A percentile compares a stretch with the other conserved stretches of the same genome.
phyloP scores from a whole-genome alignment of 2,888 invertebrate species.

The Rhimphoctona megacephalus region DNA sequence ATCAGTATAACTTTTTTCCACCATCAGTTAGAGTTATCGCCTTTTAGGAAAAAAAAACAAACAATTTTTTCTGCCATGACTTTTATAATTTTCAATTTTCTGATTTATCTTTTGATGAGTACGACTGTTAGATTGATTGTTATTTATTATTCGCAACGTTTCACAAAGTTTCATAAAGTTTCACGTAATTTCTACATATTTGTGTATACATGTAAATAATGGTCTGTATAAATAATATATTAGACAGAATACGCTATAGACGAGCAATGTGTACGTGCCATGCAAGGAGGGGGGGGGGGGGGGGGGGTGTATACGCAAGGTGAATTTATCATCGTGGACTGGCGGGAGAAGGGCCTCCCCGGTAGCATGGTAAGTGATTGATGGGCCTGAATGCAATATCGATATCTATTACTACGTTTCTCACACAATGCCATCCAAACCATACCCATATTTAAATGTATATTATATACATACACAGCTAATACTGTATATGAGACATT shows the following conservation, averaged over 20 bases:
- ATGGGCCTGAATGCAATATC: constrained; percentile 69
- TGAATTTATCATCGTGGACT: constrained; percentile 68
- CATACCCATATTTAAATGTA: constrained; percentile 21
- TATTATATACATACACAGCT: background rate
- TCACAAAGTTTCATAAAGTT: constrained; percentile 42
- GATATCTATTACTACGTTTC: constrained; percentile 71
- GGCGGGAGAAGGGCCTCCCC: constrained; percentile 57
- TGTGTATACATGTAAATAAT: background rate
- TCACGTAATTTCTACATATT: background rate
- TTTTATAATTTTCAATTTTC: background rate
- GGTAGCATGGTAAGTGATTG: constrained; percentile 62
- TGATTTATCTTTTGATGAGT: background rate
- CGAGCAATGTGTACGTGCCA: constrained; percentile 39
- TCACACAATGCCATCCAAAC: constrained; percentile 62
- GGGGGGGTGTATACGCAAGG: constrained; percentile 55
- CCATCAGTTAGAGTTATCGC: background rate
- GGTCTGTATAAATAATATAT: constrained; percentile 6
- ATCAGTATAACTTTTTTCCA: background rate
- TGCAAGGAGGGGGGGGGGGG: constrained; percentile 28
- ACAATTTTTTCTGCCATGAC: background rate
- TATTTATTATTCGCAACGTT: constrained; percentile 17
- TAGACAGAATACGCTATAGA: background rate
- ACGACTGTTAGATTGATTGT: background rate
- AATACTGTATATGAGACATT: constrained; percentile 19
- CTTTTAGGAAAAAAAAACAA: background rate